Conservation (phyloP, 2,888 invertebrate species). For the Automeris io region DNA sequence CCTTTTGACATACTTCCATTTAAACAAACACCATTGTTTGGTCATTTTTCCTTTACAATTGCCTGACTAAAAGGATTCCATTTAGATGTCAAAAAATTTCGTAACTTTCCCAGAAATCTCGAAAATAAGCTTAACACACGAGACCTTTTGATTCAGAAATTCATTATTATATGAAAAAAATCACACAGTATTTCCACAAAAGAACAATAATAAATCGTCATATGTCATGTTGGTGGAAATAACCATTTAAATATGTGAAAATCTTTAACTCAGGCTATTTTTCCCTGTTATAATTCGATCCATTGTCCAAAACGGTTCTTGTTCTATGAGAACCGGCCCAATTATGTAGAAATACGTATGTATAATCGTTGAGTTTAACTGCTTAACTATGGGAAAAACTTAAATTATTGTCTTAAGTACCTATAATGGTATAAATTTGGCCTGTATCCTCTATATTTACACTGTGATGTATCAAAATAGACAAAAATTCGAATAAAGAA, state of each 20-base stretch:
- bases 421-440: slow-evolving; percentile 17
- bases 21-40: too few relatives aligned
- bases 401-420: slow-evolving; percentile 53
- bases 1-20: too few relatives aligned
- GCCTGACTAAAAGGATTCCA: background rate
- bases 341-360: slow-evolving; percentile 72
- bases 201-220: slow-evolving; percentile 61
- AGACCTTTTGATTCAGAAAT: slow-evolving; percentile 16
- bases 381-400: slow-evolving; percentile 73
- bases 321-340: slow-evolving; percentile 74
- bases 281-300: slow-evolving; percentile 70
- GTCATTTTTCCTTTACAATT: background rate
- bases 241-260: slow-evolving; percentile 72
- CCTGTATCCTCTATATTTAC: background rate
- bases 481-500: too few relatives aligned
- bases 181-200: slow-evolving; percentile 46
- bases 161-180: slow-evolving; percentile 10
- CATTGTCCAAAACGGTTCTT: slow-evolving; percentile 70
- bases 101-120: slow-evolving; percentile 20
- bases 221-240: slow-evolving; percentile 65
- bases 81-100: slow-evolving; percentile 6
- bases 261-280: slow-evolving; percentile 53
- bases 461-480: too few relatives aligned
- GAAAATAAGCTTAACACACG: slow-evolving; percentile 15
- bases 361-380: slow-evolving; percentile 69